These are phyloP conservation scores for Brachypteracias leptosomus DNA, from an alignment of 2,113 vertebrate species.

Conservation along the genomic window DNA sequence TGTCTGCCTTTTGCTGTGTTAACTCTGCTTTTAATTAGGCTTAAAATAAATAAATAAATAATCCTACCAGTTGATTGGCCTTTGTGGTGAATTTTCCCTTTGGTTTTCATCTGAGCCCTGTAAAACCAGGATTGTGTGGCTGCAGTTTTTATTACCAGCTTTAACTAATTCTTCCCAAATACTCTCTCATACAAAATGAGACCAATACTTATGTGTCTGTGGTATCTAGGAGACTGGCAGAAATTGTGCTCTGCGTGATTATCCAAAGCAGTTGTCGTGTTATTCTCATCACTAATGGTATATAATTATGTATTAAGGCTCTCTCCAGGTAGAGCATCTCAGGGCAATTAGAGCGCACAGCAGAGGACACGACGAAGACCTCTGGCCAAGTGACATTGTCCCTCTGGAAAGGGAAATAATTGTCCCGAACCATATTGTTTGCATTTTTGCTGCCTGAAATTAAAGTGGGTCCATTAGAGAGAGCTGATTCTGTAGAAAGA, in stretches of 20 bases:
- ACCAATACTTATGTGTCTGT: background rate
- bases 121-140: background rate
- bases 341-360: constrained; percentile 40
- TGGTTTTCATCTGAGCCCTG: background rate
- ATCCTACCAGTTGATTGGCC: background rate
- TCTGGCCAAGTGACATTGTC: constrained; percentile 22
- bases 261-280: constrained; percentile 49
- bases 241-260: constrained; percentile 19
- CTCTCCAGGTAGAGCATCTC: constrained; percentile 46
- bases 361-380: background rate
- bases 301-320: constrained; percentile 49
- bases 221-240: constrained; percentile 66
- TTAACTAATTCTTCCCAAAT: constrained; percentile 22
- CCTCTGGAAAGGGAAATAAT: constrained; percentile 57
- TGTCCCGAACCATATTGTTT: constrained; percentile 12
- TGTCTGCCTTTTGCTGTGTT: background rate
- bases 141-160: background rate
- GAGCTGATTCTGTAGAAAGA: constrained; percentile 22
- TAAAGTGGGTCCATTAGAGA: background rate
- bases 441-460: constrained; percentile 19
- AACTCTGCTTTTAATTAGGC: background rate
- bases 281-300: constrained; percentile 30
- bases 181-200: background rate
- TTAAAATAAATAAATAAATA: background rate
- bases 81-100: background rate